Conservation (phyloP, 1,140 invertebrate species). For the Rhopalosiphum padi region DNA sequence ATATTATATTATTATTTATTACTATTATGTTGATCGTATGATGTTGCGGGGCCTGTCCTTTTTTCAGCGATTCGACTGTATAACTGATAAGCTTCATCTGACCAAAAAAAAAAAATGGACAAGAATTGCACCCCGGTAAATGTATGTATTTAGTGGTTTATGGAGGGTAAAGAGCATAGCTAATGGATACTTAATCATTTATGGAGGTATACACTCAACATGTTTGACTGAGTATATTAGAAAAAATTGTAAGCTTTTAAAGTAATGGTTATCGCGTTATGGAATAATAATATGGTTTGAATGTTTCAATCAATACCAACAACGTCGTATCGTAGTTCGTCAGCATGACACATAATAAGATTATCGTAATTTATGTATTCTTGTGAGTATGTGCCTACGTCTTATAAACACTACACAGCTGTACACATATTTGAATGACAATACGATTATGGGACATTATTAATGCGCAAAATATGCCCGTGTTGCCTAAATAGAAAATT, state of each 20-base stretch:
- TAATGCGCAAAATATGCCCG: too few relatives aligned
- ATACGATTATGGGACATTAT: too few relatives aligned
- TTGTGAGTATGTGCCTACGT: too few relatives aligned
- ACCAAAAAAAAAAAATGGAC: not conserved
- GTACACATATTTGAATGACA: too few relatives aligned
- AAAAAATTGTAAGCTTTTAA: not conserved
- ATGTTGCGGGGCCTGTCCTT: not conserved
- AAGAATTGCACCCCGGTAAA: not conserved
- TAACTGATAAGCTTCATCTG: not conserved
- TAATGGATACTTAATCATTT: not conserved
- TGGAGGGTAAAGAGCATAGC: not conserved
- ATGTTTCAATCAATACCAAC: not conserved
- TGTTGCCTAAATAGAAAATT: too few relatives aligned
- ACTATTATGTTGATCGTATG: not conserved
- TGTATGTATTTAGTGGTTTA: not conserved
- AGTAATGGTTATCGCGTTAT: not conserved
- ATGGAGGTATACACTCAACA: not conserved
- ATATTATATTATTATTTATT: constrained; percentile 18
- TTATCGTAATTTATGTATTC: not conserved
- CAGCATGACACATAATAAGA: too few relatives aligned
- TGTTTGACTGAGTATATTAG: not conserved
- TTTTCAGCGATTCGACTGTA: not conserved
- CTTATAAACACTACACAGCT: too few relatives aligned
- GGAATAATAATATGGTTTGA: too few relatives aligned
- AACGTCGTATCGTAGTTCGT: not conserved